These are phyloP conservation scores for Caretta caretta DNA, from an alignment of 2,113 vertebrate species.

Conservation along the genomic window DNA sequence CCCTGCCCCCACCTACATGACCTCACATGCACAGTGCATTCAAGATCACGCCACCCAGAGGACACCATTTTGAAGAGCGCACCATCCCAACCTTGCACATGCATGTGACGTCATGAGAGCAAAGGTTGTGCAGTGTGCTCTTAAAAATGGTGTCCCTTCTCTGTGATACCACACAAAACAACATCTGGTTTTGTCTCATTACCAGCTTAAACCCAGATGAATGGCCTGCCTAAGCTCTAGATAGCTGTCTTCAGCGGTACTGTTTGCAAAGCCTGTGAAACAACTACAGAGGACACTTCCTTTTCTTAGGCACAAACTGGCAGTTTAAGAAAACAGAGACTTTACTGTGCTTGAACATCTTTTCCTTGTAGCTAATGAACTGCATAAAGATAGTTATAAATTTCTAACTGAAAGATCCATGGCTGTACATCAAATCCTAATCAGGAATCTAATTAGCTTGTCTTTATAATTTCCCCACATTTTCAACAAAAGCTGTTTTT, in stretches of 20 bases:
- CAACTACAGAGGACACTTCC: background rate
- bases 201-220: too few relatives aligned
- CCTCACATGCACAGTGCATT: background rate
- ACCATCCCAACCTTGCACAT: background rate
- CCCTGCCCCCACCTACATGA: background rate
- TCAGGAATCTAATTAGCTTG: background rate
- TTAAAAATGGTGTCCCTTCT: background rate
- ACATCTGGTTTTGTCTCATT: too few relatives aligned
- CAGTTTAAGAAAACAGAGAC: background rate
- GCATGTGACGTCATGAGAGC: background rate
- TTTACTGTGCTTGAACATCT: background rate
- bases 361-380: background rate
- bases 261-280: background rate
- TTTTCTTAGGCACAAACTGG: background rate
- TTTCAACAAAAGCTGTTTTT: background rate
- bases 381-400: background rate
- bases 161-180: background rate
- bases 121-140: background rate
- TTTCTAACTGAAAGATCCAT: background rate
- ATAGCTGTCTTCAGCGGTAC: too few relatives aligned
- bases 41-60: background rate
- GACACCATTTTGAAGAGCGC: background rate
- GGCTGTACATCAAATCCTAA: background rate
- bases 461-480: background rate
- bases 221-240: too few relatives aligned